Evolutionary conservation across 1,140 invertebrate species (phyloP), one percentile per base, ranked within the genome.

Genomic region (Panagrolaimus sp.): DNA sequence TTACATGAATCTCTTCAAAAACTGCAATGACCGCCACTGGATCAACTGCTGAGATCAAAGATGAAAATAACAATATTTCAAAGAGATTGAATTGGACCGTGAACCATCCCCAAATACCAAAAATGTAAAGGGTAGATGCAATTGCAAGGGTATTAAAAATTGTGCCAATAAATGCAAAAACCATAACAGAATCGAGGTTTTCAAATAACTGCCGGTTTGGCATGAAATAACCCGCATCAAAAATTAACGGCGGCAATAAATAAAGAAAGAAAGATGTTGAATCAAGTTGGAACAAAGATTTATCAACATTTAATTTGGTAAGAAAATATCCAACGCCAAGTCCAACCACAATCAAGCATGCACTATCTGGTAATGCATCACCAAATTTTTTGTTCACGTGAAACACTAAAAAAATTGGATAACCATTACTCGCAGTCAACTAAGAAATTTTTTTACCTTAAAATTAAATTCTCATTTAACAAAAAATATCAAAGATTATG

Each of bases 21-120:
- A 69, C 93, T 38, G 95, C 94, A 43, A 98, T 85, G 10, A 87
- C 94, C 14, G 94, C 94, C 0, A 98, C 95, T 12, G 95, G 95
- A 86, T 98, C 95, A 24, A 98, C 95, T 14, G 95, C 95, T 17
- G 93, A 95, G 79, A 98, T 96, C n/a, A 97, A 87, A 24, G 94
- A 91, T 68, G 91, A 89, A 84, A 98, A 97, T 6, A 97, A 87
- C 73, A 96, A 26, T 12, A 88, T 87, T 91, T 92, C 78, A 96
- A 75, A 90, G 48, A 95, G 85, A 15, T 94, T 84, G 26, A 68
- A 52, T 64, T 65, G 43, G 14, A 46, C 46, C 63, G 43, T 38
- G 67, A 64, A 81, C 70, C 70, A 76, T 43, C 70, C 63, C 45
- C 68, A 24, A 55, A 43, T 43, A n/a, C 67, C 43, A 63, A 26